phyloP scores from a whole-genome alignment of 2,888 invertebrate genomes.

The Drosophila pseudotalamancana region DNA sequence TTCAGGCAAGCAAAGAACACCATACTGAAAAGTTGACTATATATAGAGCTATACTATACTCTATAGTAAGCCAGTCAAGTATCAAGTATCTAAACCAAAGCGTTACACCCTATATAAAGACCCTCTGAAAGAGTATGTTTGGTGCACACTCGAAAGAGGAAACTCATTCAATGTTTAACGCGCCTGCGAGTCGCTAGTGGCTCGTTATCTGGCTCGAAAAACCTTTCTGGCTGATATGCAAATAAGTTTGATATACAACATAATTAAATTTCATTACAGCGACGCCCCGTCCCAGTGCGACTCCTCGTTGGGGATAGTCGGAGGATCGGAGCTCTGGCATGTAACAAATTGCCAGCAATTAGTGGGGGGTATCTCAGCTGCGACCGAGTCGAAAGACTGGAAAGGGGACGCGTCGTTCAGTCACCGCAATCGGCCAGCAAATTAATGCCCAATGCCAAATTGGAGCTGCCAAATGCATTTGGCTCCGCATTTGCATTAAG shows the following conservation, averaged over 20 bases:
- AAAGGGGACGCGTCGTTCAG: slow-evolving; percentile 17
- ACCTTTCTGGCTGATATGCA: slow-evolving; percentile 70
- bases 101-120: no score
- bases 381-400: slow-evolving; percentile 12
- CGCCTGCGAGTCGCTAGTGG: slow-evolving; percentile 40
- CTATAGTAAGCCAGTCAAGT: no score
- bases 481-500: slow-evolving; percentile 39
- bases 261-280: slow-evolving; percentile 81
- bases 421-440: slow-evolving; percentile 24
- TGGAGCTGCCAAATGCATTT: slow-evolving; percentile 54
- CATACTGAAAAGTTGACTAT: no score
- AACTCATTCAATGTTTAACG: slow-evolving; percentile 29
- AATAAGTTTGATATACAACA: slow-evolving; percentile 78
- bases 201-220: neutral
- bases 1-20: no score
- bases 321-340: slow-evolving; percentile 42
- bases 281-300: slow-evolving; percentile 54
- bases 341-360: slow-evolving; percentile 78
- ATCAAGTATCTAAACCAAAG: no score
- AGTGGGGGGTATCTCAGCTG: slow-evolving; percentile 51
- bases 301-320: slow-evolving; percentile 25
- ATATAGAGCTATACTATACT: neutral
- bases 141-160: slow-evolving; percentile 13
- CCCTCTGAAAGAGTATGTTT: slow-evolving; percentile 2
- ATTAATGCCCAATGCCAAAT: slow-evolving; percentile 54